phyloP scores from a whole-genome alignment of 2,797 vertebrate species.

The Sarcoramphus papa region DNA sequence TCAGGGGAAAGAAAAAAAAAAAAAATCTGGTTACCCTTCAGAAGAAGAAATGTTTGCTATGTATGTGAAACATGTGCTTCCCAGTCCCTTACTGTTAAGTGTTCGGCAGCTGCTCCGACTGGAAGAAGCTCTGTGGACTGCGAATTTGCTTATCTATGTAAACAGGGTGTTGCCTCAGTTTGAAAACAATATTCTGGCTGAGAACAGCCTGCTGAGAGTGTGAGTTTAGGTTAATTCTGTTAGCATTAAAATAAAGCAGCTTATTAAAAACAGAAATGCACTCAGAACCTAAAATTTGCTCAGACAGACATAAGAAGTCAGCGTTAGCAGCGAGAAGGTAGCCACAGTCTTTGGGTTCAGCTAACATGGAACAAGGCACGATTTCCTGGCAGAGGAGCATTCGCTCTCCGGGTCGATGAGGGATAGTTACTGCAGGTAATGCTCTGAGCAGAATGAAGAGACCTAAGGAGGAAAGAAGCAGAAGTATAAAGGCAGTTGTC shows the following conservation, averaged over 20 bases:
- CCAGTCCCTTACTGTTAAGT: not conserved
- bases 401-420: fast-evolving
- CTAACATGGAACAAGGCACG: fast-evolving
- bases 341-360: not conserved
- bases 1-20: not conserved
- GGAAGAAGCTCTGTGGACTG: conserved; percentile 18
- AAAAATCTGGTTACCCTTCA: not conserved
- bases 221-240: not conserved
- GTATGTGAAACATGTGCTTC: conserved; percentile 10
- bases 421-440: not conserved
- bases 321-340: fast-evolving
- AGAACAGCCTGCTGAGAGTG: not conserved
- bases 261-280: not conserved
- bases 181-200: conserved; percentile 47
- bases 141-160: conserved; percentile 55
- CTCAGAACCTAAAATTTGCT: not conserved
- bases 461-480: not conserved
- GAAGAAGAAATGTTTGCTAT: conserved; percentile 19
- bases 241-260: not conserved
- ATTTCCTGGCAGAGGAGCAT: not conserved
- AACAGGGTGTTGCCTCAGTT: conserved; percentile 42
- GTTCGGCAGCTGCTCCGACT: not conserved
- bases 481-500: not conserved
- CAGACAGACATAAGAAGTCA: not conserved
- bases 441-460: not conserved